phyloP scores from a whole-genome alignment of 2,888 invertebrate genomes.

The Philaethria dido region DNA sequence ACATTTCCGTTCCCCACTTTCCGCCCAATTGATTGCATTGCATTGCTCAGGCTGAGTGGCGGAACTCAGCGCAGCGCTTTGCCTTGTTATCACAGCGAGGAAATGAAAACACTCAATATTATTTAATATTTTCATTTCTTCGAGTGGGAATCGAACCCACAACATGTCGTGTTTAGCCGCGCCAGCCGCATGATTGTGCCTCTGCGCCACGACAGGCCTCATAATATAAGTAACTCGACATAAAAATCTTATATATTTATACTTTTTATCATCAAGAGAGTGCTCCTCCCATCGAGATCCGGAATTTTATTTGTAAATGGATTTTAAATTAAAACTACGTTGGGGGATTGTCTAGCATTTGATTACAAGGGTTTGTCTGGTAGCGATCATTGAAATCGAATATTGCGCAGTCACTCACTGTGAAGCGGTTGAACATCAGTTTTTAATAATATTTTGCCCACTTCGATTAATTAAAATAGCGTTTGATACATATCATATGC shows the following conservation, averaged over 20 bases:
- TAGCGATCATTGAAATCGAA: constrained; percentile 41
- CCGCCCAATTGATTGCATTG: too few relatives aligned
- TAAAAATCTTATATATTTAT: constrained; percentile 52
- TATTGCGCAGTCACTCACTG: constrained; percentile 30
- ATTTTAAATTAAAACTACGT: constrained; percentile 71
- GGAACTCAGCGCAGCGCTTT: too few relatives aligned
- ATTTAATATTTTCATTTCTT: too few relatives aligned
- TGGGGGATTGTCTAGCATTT: constrained; percentile 58
- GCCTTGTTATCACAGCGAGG: too few relatives aligned
- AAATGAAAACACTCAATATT: too few relatives aligned
- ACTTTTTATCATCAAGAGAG: constrained; percentile 52
- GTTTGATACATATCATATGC: neutral
- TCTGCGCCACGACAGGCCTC: too few relatives aligned
- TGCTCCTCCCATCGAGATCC: constrained; percentile 40
- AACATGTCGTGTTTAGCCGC: too few relatives aligned
- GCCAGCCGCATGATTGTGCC: too few relatives aligned
- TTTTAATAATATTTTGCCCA: constrained; percentile 32
- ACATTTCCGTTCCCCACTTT: too few relatives aligned
- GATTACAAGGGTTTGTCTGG: constrained; percentile 45
- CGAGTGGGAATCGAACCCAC: too few relatives aligned
- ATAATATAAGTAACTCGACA: neutral
- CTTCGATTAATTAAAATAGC: constrained; percentile 22
- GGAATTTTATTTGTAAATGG: constrained; percentile 65
- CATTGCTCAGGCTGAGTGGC: too few relatives aligned
- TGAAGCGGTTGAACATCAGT: constrained; percentile 27